Percentiles rank a stretch among this genome's conserved stretches.
These are phyloP conservation scores for Caenorhabditis sp. DNA, from an alignment of 2,888 invertebrate genomes.

Conservation along the genomic window DNA sequence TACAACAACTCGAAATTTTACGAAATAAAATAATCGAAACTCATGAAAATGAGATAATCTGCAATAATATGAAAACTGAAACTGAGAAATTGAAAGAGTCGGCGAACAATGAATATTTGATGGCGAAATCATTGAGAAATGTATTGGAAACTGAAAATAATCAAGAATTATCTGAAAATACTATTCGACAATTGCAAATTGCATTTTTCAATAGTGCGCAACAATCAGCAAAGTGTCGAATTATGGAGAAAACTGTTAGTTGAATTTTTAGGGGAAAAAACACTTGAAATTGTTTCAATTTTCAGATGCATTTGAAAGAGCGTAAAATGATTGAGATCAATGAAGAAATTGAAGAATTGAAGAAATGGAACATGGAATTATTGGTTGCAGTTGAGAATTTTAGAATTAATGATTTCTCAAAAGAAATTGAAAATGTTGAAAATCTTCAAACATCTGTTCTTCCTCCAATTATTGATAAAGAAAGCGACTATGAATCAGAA, in stretches of 20 bases:
- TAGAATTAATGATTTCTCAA: constrained; percentile 11
- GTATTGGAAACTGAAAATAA: constrained; percentile 8
- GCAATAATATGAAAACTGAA: neutral
- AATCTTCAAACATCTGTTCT: too few relatives aligned
- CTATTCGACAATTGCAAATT: constrained; percentile 22
- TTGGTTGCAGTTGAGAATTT: constrained; percentile 30
- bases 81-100: constrained; percentile 11
- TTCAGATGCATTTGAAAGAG: constrained; percentile 39
- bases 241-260: neutral
- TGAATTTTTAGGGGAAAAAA: neutral
- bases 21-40: constrained; percentile 21
- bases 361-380: constrained; percentile 47
- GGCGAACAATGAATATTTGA: neutral
- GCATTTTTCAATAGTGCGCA: constrained; percentile 30
- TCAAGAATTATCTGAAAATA: constrained; percentile 16
- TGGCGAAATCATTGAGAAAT: neutral
- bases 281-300: too few relatives aligned
- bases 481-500: constrained; percentile 52
- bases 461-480: constrained; percentile 7
- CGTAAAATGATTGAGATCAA: constrained; percentile 33
- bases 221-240: constrained; percentile 18
- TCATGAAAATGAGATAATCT: constrained; percentile 15
- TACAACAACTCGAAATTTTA: constrained; percentile 35
- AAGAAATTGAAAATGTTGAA: neutral
- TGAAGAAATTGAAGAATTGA: constrained; percentile 50